Percentiles rank a stretch among this genome's conserved stretches.
Conservation (phyloP, 2,888 invertebrate species). For the Neuroscelio doddi region DNA sequence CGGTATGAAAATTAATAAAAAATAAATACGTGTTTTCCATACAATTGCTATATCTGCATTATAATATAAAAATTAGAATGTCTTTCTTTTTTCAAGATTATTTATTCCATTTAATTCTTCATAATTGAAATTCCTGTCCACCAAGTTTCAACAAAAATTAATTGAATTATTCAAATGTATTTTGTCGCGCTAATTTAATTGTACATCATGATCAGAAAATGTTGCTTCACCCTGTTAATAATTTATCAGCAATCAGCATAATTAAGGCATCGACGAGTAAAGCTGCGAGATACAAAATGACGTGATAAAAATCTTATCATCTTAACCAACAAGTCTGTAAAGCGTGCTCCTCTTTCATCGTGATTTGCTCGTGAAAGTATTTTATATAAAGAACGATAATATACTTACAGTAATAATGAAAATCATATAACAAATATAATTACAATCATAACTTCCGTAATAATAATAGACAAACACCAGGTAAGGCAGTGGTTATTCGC, state of each 20-base stretch:
- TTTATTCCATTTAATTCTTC: too few relatives aligned
- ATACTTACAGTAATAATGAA: slow-evolving; percentile 23
- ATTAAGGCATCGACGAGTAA: slow-evolving; percentile 31
- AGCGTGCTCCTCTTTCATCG: slow-evolving; percentile 38
- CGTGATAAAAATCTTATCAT: slow-evolving; percentile 19
- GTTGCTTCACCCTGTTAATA: not conserved
- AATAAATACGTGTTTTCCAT: too few relatives aligned
- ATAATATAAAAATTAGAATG: too few relatives aligned
- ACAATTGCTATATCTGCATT: too few relatives aligned
- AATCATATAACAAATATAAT: slow-evolving; percentile 51
- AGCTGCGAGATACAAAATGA: slow-evolving; percentile 34
- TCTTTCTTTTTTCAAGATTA: too few relatives aligned
- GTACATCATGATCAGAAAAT: not conserved
- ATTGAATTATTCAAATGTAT: too few relatives aligned
- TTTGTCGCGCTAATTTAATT: too few relatives aligned
- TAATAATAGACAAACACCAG: slow-evolving; percentile 71
- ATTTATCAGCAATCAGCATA: slow-evolving; percentile 29
- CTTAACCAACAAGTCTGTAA: slow-evolving; percentile 18
- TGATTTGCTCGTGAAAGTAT: slow-evolving; percentile 24
- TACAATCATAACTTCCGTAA: slow-evolving; percentile 57
- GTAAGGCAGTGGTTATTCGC: slow-evolving; percentile 72
- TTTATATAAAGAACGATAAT: slow-evolving; percentile 25
- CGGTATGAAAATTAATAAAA: too few relatives aligned
- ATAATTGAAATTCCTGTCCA: too few relatives aligned
- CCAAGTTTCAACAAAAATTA: too few relatives aligned